These are phyloP conservation scores for Mormyrus hasselquistii DNA, from an alignment of 2,797 vertebrate species.

Conservation along the genomic window DNA sequence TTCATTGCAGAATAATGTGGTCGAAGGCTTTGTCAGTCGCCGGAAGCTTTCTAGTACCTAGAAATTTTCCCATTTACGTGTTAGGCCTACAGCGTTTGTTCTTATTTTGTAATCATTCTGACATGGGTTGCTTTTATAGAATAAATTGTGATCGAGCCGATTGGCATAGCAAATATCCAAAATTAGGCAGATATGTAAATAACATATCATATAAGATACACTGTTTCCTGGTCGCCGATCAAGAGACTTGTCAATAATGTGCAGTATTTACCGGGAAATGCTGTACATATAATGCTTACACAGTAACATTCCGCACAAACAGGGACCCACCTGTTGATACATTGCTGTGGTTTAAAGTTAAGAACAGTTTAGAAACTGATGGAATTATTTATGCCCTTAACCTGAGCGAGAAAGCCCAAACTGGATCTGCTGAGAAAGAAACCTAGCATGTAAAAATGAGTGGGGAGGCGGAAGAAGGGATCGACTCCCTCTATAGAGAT, in stretches of 20 bases:
- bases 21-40: not conserved
- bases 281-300: not conserved
- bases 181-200: not conserved
- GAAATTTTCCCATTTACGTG: not conserved
- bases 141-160: not conserved
- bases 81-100: not conserved
- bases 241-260: not conserved
- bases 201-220: not conserved
- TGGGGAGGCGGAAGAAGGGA: not conserved
- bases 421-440: not conserved
- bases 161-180: not conserved
- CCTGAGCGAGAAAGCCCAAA: not conserved
- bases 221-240: not conserved
- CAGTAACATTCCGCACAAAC: not conserved
- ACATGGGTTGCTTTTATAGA: not conserved
- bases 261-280: not conserved
- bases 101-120: not conserved
- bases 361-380: not conserved
- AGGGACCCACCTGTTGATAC: not conserved
- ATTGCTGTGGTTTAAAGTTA: not conserved
- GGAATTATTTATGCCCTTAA: constrained; percentile 13
- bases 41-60: not conserved
- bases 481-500: not conserved
- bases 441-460: not conserved
- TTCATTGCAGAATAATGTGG: not conserved